Evolutionary conservation across 2,113 vertebrate genomes (phyloP).

Genomic region (mouse (Mus musculus)): GRCm39 chr7:99503501-99504000

Average conservation of each 20-base stretch:
- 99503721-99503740: background rate
- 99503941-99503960: background rate
- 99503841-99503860: background rate
- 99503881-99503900: background rate
- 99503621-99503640: background rate
- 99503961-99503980: background rate
- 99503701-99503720: background rate
- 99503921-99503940: background rate
- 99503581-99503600: background rate
- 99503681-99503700: background rate
- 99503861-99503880: background rate
- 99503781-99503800: background rate
- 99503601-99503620: background rate
- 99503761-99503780: background rate
- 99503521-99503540: background rate
- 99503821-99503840: background rate
- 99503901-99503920: background rate
- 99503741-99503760: background rate
- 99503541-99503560: background rate
- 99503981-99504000: background rate
- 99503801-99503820: background rate
- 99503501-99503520: background rate
- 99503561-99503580: background rate
- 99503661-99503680: background rate
- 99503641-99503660: background rate